Evolutionary conservation across 2,888 invertebrate genomes (phyloP).

Genomic region (Noctua fimbriata): DNA sequence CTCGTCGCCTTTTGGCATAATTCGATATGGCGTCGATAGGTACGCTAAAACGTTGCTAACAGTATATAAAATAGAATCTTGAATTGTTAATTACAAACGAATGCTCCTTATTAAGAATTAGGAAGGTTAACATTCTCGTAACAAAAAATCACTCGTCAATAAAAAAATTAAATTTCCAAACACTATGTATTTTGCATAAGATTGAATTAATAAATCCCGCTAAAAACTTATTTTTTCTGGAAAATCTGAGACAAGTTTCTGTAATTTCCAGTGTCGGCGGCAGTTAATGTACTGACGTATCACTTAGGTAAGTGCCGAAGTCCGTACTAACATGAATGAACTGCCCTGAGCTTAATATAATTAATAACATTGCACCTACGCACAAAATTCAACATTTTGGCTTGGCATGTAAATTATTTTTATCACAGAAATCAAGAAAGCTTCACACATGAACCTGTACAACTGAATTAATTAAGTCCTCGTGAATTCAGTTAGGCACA

Average conservation of each 20-base stretch:
- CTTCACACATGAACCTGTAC: neutral
- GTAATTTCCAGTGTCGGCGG: constrained; percentile 42
- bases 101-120: too few relatives aligned
- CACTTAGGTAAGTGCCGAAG: constrained; percentile 46
- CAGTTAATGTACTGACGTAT: constrained; percentile 43
- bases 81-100: too few relatives aligned
- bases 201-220: neutral
- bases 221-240: neutral
- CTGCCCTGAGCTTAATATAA: neutral
- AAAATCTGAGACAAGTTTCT: constrained; percentile 41
- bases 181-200: too few relatives aligned
- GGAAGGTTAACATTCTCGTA: neutral
- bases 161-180: too few relatives aligned
- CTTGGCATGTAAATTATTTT: constrained; percentile 38
- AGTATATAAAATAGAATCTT: too few relatives aligned
- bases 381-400: neutral
- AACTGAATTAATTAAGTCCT: neutral
- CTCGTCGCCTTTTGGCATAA: too few relatives aligned
- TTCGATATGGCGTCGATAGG: too few relatives aligned
- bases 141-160: too few relatives aligned
- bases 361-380: constrained; percentile 24
- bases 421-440: neutral
- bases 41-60: too few relatives aligned
- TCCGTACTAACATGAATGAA: constrained; percentile 30
- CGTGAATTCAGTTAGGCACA: neutral